Evolutionary conservation across 2,888 invertebrate genomes (phyloP), one percentile per base, ranked within the genome.

Genomic region (Cantharis flavilabris): DNA sequence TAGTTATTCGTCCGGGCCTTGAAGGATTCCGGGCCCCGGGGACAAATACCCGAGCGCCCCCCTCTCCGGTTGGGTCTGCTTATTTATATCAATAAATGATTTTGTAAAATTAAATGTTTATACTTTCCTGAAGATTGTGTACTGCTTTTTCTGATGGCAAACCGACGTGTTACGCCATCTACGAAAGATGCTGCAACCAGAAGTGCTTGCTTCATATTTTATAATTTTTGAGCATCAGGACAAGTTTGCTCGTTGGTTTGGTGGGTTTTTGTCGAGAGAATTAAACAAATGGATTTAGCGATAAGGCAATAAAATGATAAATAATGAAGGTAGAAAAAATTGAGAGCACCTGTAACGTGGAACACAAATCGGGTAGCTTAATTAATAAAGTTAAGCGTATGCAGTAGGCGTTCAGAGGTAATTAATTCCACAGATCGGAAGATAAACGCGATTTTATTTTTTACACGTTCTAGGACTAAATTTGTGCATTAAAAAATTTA

Each of bases 381-480:
- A 79, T 79, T 79, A 79, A 79, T 79, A 79, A 79, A 72, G 75
- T 76, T 76, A 76, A 78, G 75, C 76, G 76, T 76, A 81, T 81
- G 78, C 80, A 80, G 80, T 79, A 75, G 79, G 80, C 81, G 81
- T 81, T 73, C 79, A 33, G 70, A 76, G 77, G 77, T 81, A 81
- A 81, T 79, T 80, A 81, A 81, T 81, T 80, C 79, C 62, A 77
- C 77, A 80, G 81, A 81, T 81, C 77, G 78, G 77, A 72, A 76
- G 81, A 81, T 81, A 79, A 70, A 67, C 71, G 63, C 74, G 73
- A 79, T 80, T 79, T 80, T 78, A 80, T 77, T 79, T 80, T 79
- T 78, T 79, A 78, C 76, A 76, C 78, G 78, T 79, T 70, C 70
- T 64, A 70, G 76, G 73, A 76, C 73, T 76, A 73, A 78, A 79